These are phyloP conservation scores for Craniophora ligustri DNA, from an alignment of 2,888 invertebrate genomes.

Conservation along the genomic window DNA sequence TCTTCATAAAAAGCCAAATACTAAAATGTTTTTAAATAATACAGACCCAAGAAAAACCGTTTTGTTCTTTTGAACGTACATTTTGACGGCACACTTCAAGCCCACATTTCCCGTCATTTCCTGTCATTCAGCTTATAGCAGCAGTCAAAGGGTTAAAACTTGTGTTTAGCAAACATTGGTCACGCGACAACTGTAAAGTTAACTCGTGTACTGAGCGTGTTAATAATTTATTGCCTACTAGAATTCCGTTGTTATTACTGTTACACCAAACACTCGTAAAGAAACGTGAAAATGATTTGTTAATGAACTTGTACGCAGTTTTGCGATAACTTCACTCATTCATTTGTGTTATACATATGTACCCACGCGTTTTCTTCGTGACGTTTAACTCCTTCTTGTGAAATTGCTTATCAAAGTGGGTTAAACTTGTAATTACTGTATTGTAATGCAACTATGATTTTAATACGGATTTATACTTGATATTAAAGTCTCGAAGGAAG, in stretches of 20 bases:
- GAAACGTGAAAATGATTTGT: slow-evolving; percentile 44
- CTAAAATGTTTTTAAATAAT: no score
- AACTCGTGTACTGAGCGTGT: slow-evolving; percentile 43
- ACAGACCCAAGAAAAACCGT: no score
- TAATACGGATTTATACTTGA: no score
- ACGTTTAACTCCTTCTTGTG: no score
- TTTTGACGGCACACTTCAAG: neutral
- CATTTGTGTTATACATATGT: slow-evolving; percentile 13
- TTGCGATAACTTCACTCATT: slow-evolving; percentile 32
- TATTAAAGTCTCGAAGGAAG: no score
- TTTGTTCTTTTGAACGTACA: no score
- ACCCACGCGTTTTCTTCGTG: neutral
- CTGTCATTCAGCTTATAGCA: neutral
- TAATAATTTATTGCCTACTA: slow-evolving; percentile 32
- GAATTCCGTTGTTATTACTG: slow-evolving; percentile 47
- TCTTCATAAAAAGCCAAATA: no score
- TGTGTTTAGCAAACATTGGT: slow-evolving; percentile 64
- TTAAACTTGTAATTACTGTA: no score
- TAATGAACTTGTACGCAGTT: slow-evolving; percentile 31
- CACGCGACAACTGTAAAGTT: slow-evolving; percentile 59
- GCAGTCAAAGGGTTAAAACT: slow-evolving; percentile 40
- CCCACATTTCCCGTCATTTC: neutral
- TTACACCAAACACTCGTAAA: slow-evolving; percentile 43
- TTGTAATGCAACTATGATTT: no score
- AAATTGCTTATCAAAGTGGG: no score